These are phyloP conservation scores for Anolis apletophallus DNA, from an alignment of 2,797 vertebrate species.

Conservation along the genomic window DNA sequence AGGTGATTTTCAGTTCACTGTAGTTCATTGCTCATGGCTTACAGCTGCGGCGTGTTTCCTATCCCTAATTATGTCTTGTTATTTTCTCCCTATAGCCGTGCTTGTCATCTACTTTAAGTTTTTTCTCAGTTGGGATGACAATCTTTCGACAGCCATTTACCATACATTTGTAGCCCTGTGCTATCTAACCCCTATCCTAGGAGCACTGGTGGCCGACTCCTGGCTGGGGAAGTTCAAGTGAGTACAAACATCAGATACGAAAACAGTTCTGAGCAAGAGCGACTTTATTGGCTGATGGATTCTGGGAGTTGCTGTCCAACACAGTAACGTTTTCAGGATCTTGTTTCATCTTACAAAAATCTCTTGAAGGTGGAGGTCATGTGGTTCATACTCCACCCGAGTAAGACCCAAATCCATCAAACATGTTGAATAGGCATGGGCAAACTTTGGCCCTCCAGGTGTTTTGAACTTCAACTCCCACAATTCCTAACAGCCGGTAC, in stretches of 20 bases:
- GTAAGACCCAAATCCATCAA: background rate
- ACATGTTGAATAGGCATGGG: background rate
- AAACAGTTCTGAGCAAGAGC: background rate
- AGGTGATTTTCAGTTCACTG: conserved; percentile 77
- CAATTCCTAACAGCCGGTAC: no score
- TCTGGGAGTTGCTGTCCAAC: no score
- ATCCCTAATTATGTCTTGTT: background rate
- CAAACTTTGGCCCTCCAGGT: no score
- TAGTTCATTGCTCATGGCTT: background rate
- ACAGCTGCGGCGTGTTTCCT: background rate
- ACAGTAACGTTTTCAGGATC: no score
- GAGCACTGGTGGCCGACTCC: conserved; percentile 92
- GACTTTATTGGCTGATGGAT: background rate
- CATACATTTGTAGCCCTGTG: conserved; percentile 93
- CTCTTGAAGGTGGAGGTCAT: background rate
- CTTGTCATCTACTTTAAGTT: conserved; percentile 91
- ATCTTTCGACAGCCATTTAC: conserved; percentile 90
- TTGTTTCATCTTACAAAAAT: background rate
- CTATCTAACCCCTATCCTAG: conserved; percentile 92
- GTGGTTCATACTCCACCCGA: background rate
- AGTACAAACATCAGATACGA: conserved; percentile 66
- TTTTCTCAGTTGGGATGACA: conserved; percentile 88
- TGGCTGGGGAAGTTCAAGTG: conserved; percentile 98
- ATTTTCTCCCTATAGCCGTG: conserved; percentile 80
- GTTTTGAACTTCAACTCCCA: no score